Conservation (phyloP, 1,140 invertebrate species). For the Apis dorsata region DNA sequence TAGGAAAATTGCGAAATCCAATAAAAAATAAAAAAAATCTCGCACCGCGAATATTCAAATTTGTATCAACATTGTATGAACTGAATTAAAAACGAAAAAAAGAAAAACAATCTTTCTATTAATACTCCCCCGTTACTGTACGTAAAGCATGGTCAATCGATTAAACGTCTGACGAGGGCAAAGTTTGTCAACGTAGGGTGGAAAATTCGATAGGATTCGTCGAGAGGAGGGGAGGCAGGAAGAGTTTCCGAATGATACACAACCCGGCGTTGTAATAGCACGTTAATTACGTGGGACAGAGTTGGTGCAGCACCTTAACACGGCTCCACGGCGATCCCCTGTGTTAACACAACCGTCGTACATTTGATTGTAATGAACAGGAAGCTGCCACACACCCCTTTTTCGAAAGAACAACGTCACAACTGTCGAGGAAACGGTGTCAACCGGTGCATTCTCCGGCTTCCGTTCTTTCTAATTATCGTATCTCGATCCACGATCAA, state of each 20-base stretch:
- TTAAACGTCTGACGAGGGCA: not conserved
- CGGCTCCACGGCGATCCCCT: not conserved
- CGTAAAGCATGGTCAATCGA: no score
- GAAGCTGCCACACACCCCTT: not conserved
- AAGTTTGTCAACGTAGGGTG: not conserved
- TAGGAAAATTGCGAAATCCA: no score
- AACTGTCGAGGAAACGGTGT: constrained; percentile 1
- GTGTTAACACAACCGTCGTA: not conserved
- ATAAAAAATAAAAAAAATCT: no score
- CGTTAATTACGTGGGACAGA: constrained; percentile 15
- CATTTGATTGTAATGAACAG: not conserved
- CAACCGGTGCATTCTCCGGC: not conserved
- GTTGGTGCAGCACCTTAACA: not conserved
- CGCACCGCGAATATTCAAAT: no score
- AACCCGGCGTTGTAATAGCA: constrained; percentile 11
- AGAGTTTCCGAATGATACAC: not conserved
- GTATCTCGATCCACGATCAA: not conserved
- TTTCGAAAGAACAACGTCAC: not conserved
- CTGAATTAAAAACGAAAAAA: no score
- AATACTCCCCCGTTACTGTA: no score
- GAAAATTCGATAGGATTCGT: constrained; percentile 3
- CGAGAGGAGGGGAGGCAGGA: no score
- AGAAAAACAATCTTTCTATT: no score
- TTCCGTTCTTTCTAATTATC: constrained; percentile 7
- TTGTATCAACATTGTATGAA: no score